phyloP scores from a whole-genome alignment of 2,888 invertebrate genomes.

The Lydus trimaculatus region DNA sequence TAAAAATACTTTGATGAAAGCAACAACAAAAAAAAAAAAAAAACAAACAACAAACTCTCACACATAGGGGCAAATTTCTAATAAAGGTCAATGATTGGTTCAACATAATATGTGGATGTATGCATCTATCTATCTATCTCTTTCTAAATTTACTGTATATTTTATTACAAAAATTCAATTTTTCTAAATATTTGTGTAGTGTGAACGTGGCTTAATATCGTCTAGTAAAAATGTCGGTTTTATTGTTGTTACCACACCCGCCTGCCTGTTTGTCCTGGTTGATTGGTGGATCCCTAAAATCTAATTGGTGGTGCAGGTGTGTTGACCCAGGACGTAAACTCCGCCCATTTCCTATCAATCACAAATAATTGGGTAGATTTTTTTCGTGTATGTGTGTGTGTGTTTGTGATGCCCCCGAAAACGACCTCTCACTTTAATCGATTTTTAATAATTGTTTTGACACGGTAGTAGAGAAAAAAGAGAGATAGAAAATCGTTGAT shows the following conservation, averaged over 20 bases:
- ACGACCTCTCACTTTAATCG: neutral
- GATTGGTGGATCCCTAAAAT: neutral
- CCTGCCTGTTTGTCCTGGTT: neutral
- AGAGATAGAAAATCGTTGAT: neutral
- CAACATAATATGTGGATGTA: neutral
- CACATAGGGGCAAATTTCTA: too few species aligned
- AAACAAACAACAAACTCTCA: too few species aligned
- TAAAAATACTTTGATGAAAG: too few species aligned
- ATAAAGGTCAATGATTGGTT: neutral
- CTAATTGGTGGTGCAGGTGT: conserved; percentile 2
- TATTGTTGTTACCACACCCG: too few species aligned
- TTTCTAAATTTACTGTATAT: too few species aligned
- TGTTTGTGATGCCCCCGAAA: too few species aligned
- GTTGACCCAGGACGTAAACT: neutral
- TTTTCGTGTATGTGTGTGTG: too few species aligned
- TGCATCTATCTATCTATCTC: neutral
- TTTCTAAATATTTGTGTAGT: too few species aligned
- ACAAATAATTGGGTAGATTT: neutral
- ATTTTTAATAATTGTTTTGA: neutral
- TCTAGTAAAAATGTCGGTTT: too few species aligned
- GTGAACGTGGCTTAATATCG: too few species aligned
- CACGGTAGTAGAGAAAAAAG: neutral
- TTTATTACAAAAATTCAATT: too few species aligned
- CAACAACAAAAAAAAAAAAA: too few species aligned
- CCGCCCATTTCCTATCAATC: neutral